These are phyloP conservation scores for Oxyura jamaicensis DNA, from an alignment of 2,113 vertebrate species.

Conservation along the genomic window DNA sequence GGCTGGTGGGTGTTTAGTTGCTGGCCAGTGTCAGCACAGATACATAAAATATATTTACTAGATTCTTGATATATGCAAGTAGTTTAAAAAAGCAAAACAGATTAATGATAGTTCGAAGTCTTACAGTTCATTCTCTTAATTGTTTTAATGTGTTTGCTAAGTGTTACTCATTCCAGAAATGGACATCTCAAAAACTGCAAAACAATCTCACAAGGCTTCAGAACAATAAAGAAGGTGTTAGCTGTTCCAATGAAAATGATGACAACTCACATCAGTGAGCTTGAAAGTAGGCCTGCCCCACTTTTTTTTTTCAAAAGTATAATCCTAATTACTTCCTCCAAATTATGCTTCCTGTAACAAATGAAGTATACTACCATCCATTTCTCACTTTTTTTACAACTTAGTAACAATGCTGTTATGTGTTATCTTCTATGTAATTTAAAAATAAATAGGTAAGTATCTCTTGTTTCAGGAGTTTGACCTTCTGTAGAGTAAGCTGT, in stretches of 20 bases:
- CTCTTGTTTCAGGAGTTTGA: not conserved
- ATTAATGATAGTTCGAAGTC: not conserved
- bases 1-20: not conserved
- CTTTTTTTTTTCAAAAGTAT: not conserved
- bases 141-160: not conserved
- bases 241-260: not conserved
- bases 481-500: not conserved
- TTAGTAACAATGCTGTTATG: not conserved
- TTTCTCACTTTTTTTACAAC: not conserved
- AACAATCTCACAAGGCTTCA: not conserved
- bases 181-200: not conserved
- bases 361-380: not conserved
- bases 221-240: not conserved
- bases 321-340: not conserved
- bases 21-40: not conserved
- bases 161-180: not conserved
- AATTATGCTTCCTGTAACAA: constrained; percentile 1
- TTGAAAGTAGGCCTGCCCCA: not conserved
- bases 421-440: not conserved
- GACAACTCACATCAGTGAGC: not conserved
- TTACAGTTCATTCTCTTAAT: not conserved
- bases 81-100: not conserved
- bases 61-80: not conserved
- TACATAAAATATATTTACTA: not conserved
- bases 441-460: not conserved